Conservation (phyloP, 1,140 invertebrate genomes). For the Anastrepha obliqua region DNA sequence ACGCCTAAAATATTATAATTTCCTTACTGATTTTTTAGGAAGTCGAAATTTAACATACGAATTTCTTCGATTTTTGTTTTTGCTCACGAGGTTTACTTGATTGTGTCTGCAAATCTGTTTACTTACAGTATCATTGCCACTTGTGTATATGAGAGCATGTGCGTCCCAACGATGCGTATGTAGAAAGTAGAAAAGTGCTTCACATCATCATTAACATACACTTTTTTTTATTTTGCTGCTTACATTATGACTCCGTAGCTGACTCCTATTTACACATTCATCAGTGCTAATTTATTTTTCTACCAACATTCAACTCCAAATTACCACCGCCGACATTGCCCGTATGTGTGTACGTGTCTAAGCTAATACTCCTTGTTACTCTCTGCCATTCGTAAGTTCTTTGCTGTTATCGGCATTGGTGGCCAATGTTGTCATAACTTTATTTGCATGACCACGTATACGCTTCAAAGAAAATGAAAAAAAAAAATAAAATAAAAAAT, state of each 20-base stretch:
- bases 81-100: too few relatives aligned
- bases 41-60: too few relatives aligned
- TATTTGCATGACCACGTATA: constrained; percentile 29
- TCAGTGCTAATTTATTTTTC: background rate
- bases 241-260: background rate
- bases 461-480: background rate
- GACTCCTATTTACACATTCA: background rate
- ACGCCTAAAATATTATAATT: too few relatives aligned
- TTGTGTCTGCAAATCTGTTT: too few relatives aligned
- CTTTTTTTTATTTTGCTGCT: background rate
- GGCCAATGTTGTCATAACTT: constrained; percentile 1
- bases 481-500: constrained; percentile 10
- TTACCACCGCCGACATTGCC: background rate
- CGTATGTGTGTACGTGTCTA: background rate
- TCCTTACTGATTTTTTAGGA: too few relatives aligned
- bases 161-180: background rate
- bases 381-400: background rate
- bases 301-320: background rate
- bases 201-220: constrained; percentile 11
- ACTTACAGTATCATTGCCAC: too few relatives aligned
- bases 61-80: too few relatives aligned
- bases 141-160: too few relatives aligned
- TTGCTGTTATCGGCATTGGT: background rate
- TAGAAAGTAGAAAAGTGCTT: background rate
- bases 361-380: background rate